These are phyloP conservation scores for Sorex fumeus DNA, from an alignment of 2,113 vertebrate genomes.

Conservation along the genomic window DNA sequence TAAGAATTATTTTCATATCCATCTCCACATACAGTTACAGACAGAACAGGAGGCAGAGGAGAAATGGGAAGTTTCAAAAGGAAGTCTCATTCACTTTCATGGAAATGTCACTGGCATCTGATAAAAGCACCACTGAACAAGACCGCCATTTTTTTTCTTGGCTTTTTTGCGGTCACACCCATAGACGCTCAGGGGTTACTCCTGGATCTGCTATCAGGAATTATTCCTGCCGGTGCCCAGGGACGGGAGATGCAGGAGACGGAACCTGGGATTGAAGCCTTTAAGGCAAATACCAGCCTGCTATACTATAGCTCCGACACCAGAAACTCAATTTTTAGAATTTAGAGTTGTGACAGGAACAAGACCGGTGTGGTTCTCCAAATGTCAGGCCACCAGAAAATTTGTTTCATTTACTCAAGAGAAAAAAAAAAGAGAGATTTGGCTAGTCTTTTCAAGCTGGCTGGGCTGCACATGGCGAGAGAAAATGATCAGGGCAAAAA, in stretches of 20 bases:
- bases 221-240: no score
- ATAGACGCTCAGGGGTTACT: no score
- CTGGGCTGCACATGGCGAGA: not conserved
- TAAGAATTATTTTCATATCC: conserved; percentile 3
- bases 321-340: not conserved
- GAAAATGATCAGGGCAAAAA: not conserved
- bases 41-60: not conserved
- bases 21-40: not conserved
- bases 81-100: not conserved
- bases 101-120: not conserved
- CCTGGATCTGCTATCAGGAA: no score
- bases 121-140: not conserved
- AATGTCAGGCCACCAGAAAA: not conserved
- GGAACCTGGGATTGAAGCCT: no score
- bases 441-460: not conserved
- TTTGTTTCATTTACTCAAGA: conserved; percentile 4
- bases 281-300: no score
- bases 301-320: no score
- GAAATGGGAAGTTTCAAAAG: not conserved
- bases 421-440: not conserved
- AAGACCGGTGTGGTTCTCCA: not conserved
- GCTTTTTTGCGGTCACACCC: no score
- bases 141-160: no score
- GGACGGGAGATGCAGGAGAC: no score
- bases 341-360: not conserved